Evolutionary conservation across 2,113 vertebrate species (phyloP).

Genomic region (Sapayoa aenigma): DNA sequence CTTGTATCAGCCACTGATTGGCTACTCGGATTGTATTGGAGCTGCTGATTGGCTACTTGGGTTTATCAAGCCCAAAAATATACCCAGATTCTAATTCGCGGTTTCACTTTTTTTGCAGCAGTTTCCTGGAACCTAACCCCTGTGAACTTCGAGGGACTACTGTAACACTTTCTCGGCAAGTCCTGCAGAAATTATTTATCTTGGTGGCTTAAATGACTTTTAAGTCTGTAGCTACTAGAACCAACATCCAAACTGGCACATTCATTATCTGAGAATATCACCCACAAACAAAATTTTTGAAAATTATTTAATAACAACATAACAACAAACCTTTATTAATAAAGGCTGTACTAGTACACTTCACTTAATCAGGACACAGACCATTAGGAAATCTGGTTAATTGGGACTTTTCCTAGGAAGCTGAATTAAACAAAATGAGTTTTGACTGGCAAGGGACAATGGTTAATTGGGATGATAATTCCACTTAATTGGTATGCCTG

Average conservation of each 20-base stretch:
- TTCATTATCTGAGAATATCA: background rate
- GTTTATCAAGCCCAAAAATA: too few species aligned
- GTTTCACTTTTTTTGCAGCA: too few species aligned
- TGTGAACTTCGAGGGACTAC: too few species aligned
- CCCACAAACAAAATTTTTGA: background rate
- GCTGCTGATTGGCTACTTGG: too few species aligned
- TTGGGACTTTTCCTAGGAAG: slow-evolving; percentile 46
- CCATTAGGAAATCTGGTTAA: slow-evolving; percentile 66
- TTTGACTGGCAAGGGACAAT: slow-evolving; percentile 66
- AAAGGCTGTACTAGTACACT: background rate
- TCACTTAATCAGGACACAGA: slow-evolving; percentile 51
- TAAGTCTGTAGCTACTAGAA: background rate
- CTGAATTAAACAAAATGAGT: slow-evolving; percentile 67
- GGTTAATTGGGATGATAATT: slow-evolving; percentile 71
- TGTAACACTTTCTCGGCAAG: background rate
- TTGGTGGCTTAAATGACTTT: background rate
- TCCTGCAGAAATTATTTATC: background rate
- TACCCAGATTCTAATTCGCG: too few species aligned
- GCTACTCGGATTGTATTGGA: too few species aligned
- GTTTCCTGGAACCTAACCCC: too few species aligned
- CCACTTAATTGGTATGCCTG: slow-evolving; percentile 61
- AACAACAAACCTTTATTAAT: background rate
- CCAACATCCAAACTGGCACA: background rate
- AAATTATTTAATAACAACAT: background rate
- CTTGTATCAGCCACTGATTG: too few species aligned